Conservation (phyloP, 1,140 invertebrate species). For the Ceratina japonica region DNA sequence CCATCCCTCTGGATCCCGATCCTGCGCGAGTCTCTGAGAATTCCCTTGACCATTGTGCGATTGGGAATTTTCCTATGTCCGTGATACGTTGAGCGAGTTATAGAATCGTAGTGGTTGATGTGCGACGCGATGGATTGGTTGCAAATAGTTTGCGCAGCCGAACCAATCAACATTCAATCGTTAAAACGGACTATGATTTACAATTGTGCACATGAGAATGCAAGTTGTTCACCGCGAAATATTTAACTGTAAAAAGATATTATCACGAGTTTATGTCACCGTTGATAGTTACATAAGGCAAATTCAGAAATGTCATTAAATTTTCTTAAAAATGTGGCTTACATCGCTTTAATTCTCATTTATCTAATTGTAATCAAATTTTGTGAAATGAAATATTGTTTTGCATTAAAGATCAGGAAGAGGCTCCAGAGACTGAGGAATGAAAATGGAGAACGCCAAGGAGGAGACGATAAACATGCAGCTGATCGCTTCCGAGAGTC, state of each 20-base stretch:
- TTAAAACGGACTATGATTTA: no score
- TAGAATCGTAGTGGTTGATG: background rate
- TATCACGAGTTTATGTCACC: no score
- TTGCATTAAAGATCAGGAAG: conserved; percentile 20
- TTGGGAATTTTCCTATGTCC: conserved; percentile 16
- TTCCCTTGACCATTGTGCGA: no score
- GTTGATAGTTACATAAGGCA: no score
- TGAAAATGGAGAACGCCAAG: conserved; percentile 66
- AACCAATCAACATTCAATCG: no score
- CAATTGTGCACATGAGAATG: no score
- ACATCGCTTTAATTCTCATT: no score
- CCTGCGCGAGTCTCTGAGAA: background rate
- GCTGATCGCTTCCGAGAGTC: conserved; percentile 59
- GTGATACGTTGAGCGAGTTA: background rate
- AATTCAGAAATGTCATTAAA: background rate
- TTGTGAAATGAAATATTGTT: background rate
- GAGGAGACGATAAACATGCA: conserved; percentile 70
- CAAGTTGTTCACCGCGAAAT: background rate
- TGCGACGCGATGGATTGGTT: background rate
- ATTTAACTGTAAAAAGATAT: background rate
- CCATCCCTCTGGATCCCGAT: background rate
- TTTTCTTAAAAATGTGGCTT: no score
- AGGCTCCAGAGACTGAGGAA: background rate
- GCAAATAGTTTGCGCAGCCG: background rate
- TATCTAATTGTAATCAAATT: no score